These are phyloP conservation scores for Scolopax mira DNA, from an alignment of 2,113 vertebrate species.

Conservation along the genomic window DNA sequence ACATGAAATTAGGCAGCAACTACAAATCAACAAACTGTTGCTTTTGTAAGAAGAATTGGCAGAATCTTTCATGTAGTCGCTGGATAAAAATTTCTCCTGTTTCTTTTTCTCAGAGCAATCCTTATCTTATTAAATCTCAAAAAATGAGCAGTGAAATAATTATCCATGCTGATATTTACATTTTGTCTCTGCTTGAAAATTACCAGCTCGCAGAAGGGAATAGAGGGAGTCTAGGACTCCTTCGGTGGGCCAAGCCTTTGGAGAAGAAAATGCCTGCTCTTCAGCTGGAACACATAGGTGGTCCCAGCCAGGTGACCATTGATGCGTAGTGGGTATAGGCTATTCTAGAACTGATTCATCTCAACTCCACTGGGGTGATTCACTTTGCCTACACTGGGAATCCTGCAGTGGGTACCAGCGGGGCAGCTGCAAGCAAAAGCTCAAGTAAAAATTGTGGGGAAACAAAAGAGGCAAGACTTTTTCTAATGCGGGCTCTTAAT, in stretches of 20 bases:
- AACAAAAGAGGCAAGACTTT: background rate
- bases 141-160: constrained; percentile 55
- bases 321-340: background rate
- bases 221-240: background rate
- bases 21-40: background rate
- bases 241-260: background rate
- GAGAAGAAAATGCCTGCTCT: background rate
- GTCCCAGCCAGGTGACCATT: background rate
- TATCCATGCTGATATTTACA: constrained; percentile 46
- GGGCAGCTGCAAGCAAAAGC: background rate
- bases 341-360: background rate
- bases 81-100: constrained; percentile 4
- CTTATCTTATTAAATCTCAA: constrained; percentile 22
- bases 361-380: background rate
- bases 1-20: constrained; percentile 20
- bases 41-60: constrained; percentile 16
- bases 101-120: background rate
- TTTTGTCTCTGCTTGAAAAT: constrained; percentile 44
- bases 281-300: background rate
- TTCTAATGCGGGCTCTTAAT: background rate
- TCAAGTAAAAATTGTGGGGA: background rate
- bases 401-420: background rate
- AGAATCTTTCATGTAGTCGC: background rate
- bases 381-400: background rate
- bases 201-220: background rate